Percentiles rank a stretch among this genome's conserved stretches.
Evolutionary conservation across 2,797 vertebrate species (phyloP).

Genomic region (Etheostoma perlongum): DNA sequence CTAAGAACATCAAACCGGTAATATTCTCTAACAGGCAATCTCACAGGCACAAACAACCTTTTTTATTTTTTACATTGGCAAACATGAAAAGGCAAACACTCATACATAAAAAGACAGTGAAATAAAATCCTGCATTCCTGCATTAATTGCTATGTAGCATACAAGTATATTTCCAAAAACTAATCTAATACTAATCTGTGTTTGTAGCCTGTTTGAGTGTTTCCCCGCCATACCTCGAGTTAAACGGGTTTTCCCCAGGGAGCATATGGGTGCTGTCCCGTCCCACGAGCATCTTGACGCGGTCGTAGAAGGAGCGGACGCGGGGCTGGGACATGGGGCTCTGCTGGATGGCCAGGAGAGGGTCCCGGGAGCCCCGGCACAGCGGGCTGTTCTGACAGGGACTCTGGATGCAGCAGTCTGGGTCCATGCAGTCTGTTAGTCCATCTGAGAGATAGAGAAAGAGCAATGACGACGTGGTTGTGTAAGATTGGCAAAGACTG

Average conservation of each 20-base stretch:
- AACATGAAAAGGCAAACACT: not conserved
- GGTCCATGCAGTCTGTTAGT: constrained; percentile 97
- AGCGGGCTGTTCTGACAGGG: constrained; percentile 95
- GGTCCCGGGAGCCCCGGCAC: constrained; percentile 95
- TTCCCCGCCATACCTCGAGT: constrained; percentile 89
- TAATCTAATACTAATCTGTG: not conserved
- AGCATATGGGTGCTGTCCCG: constrained; percentile 97
- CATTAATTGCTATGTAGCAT: not conserved
- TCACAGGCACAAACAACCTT: not conserved
- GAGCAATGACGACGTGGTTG: constrained; percentile 8
- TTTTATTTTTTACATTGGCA: not conserved
- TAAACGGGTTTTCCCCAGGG: constrained; percentile 96
- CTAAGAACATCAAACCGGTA: constrained; percentile 15
- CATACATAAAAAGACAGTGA: too few species aligned
- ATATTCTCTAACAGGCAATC: constrained; percentile 11
- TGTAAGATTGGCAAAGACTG: constrained; percentile 7
- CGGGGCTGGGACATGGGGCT: constrained; percentile 84
- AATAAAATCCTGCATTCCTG: not conserved
- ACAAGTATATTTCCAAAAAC: not conserved
- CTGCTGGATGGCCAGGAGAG: constrained; percentile 95
- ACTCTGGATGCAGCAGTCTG: constrained; percentile 97
- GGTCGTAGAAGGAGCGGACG: constrained; percentile 95
- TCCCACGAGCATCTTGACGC: constrained; percentile 95
- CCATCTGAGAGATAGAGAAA: constrained; percentile 86
- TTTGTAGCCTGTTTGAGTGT: not conserved